Evolutionary conservation across 2,797 vertebrate genomes (phyloP).

Genomic region (Megaceryle alcyon): DNA sequence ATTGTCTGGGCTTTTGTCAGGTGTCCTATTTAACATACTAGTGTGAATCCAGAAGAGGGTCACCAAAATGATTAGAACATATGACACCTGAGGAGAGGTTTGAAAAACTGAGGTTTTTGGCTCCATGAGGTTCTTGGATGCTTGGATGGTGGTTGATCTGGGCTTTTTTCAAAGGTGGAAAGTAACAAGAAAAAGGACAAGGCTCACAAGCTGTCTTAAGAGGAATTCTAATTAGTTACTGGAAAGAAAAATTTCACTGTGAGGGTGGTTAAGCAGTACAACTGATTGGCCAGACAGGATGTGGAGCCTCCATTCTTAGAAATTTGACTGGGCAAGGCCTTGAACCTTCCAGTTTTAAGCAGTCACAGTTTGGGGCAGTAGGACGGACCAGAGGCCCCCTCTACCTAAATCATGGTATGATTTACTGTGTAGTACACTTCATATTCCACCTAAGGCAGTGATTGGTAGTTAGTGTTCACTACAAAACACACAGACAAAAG

Average conservation of each 20-base stretch:
- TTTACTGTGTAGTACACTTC: not conserved
- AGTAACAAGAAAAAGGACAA: not conserved
- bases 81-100: not conserved
- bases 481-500: not conserved
- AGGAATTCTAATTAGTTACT: not conserved
- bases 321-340: not conserved
- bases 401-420: not conserved
- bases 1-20: not conserved
- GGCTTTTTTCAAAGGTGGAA: not conserved
- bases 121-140: not conserved
- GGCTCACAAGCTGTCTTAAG: not conserved
- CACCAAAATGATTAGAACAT: not conserved
- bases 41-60: not conserved
- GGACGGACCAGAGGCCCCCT: not conserved
- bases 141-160: not conserved
- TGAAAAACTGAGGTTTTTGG: not conserved
- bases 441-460: not conserved
- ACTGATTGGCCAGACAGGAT: not conserved
- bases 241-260: not conserved
- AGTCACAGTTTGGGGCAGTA: not conserved
- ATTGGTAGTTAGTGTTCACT: not conserved
- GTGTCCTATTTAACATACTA: not conserved
- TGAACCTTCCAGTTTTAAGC: not conserved
- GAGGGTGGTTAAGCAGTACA: not conserved
- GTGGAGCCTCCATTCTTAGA: not conserved